A percentile compares a stretch with the other conserved stretches of the same genome.
phyloP scores from a whole-genome alignment of 2,113 vertebrate genomes.

The Cochlearius cochlearius region DNA sequence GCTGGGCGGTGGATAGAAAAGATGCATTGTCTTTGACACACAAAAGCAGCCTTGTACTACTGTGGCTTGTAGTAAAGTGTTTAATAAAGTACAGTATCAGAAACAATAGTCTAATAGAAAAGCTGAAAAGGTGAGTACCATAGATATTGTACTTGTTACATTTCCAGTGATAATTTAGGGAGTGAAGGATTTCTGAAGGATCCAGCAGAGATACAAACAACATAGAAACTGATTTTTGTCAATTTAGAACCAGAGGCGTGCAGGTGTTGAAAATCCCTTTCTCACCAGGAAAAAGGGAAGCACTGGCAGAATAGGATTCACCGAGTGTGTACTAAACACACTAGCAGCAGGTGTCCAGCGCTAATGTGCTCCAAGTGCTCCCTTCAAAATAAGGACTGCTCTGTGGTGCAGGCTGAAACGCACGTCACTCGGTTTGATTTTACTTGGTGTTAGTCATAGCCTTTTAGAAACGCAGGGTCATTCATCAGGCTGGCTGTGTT shows the following conservation, averaged over 20 bases:
- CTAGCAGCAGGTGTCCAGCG: neutral
- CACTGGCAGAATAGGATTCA: neutral
- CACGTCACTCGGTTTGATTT: neutral
- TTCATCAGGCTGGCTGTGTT: neutral
- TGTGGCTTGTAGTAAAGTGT: slow-evolving; percentile 68
- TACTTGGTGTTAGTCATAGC: neutral
- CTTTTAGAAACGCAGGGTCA: neutral
- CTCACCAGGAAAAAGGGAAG: neutral
- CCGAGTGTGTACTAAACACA: neutral
- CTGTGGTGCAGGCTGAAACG: neutral
- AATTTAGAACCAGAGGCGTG: neutral
- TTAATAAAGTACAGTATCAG: slow-evolving; percentile 71
- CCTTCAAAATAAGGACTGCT: neutral
- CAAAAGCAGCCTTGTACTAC: neutral
- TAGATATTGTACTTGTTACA: slow-evolving; percentile 14
- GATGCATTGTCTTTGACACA: neutral
- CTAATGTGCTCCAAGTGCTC: neutral
- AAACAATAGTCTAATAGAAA: slow-evolving; percentile 66
- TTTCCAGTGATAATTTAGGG: neutral
- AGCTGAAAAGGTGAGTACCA: slow-evolving; percentile 18
- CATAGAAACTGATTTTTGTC: neutral
- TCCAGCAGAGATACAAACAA: slow-evolving; percentile 2
- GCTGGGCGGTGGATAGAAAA: neutral
- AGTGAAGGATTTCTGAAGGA: slow-evolving; percentile 13
- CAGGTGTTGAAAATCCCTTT: neutral